Percentiles rank a stretch among this genome's conserved stretches.
Conservation (phyloP, 1,140 invertebrate species). For the Armadillidium nasatum region DNA sequence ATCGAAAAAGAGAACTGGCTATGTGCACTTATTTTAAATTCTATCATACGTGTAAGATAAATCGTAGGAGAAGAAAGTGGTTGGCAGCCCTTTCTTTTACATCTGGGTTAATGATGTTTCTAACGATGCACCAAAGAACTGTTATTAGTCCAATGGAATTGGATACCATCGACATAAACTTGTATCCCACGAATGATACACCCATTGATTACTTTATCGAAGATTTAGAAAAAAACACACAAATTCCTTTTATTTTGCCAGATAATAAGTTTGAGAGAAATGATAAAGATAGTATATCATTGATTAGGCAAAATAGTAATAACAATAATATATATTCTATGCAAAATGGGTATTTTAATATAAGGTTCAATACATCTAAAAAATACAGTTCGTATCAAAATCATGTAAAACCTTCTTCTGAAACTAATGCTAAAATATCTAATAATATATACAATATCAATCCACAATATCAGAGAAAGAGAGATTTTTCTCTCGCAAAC, state of each 20-base stretch:
- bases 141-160: not conserved
- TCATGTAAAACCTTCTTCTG: too few species aligned
- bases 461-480: too few species aligned
- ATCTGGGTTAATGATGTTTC: conserved; percentile 4
- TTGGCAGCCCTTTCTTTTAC: not conserved
- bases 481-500: too few species aligned
- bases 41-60: not conserved
- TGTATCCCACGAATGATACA: not conserved
- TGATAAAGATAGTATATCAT: too few species aligned
- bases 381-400: too few species aligned
- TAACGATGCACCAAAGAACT: not conserved
- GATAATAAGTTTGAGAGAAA: not conserved
- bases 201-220: not conserved
- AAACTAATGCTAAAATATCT: too few species aligned
- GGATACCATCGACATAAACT: not conserved
- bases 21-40: conserved; percentile 6
- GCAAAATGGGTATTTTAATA: too few species aligned
- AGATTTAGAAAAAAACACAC: not conserved
- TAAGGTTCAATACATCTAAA: too few species aligned
- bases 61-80: conserved; percentile 5
- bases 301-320: too few species aligned
- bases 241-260: not conserved
- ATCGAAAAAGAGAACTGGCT: not conserved
- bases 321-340: too few species aligned
- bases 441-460: too few species aligned